Evolutionary conservation across 1,140 invertebrate genomes (phyloP).

Genomic region (Drosophila nigrodunni): DNA sequence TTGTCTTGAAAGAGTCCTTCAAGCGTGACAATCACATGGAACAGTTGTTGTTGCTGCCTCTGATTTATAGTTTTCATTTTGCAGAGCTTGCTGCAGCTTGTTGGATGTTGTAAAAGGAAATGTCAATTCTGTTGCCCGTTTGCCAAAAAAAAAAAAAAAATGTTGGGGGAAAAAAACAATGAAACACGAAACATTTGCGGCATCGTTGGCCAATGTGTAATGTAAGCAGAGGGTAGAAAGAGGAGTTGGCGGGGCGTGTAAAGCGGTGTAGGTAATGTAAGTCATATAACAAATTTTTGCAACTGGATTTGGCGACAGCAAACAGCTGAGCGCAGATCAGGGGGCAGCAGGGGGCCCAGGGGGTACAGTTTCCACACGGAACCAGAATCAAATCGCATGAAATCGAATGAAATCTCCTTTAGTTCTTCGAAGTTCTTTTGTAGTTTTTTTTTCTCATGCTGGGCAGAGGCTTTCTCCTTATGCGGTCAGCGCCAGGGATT

Average conservation of each 20-base stretch:
- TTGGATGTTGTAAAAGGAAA: conserved; percentile 83
- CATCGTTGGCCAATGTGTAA: conserved; percentile 46
- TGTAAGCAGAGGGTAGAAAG: conserved; percentile 5
- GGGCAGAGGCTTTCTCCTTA: conserved; percentile 70
- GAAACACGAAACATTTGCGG: conserved; percentile 53
- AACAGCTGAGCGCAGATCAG: conserved; percentile 16
- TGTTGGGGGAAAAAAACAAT: conserved; percentile 19
- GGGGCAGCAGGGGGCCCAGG: not conserved
- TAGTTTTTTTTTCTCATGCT: conserved; percentile 3
- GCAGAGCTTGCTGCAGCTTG: conserved; percentile 63
- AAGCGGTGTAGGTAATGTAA: conserved; percentile 57
- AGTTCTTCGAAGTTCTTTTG: not conserved
- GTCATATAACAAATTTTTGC: conserved; percentile 73
- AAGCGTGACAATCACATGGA: conserved; percentile 82
- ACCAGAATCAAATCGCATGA: conserved; percentile 40
- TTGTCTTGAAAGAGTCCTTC: conserved; percentile 65
- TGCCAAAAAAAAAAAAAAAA: conserved; percentile 55
- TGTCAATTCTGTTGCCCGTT: conserved; percentile 78
- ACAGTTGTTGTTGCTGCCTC: conserved; percentile 62
- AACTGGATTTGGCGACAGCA: conserved; percentile 32
- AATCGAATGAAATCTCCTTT: conserved; percentile 19
- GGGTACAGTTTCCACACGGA: conserved; percentile 29
- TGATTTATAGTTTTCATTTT: conserved; percentile 83
- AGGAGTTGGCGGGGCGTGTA: not conserved
- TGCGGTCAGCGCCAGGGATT: conserved; percentile 37